Conservation (phyloP, 2,888 invertebrate genomes). For the Thymelicus lineola region DNA sequence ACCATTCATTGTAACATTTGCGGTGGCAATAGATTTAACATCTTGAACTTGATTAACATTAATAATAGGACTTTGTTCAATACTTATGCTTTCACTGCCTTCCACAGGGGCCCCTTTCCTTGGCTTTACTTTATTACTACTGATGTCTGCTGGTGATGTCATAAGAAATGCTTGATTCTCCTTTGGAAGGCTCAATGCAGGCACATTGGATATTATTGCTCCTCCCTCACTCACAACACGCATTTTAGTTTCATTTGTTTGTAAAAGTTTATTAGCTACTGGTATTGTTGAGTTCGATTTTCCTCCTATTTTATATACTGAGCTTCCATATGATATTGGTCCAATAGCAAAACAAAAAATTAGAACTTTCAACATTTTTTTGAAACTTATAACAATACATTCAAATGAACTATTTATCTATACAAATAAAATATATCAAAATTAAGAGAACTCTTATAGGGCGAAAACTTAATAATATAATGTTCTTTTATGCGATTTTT, state of each 20-base stretch:
- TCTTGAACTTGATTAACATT: conserved; percentile 23
- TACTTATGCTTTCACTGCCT: conserved; percentile 32
- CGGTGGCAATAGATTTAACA: conserved; percentile 27
- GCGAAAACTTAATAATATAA: too few species aligned
- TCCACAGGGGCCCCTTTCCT: conserved; percentile 48
- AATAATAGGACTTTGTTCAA: conserved; percentile 33
- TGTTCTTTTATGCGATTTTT: background rate
- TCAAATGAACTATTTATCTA: conserved; percentile 3
- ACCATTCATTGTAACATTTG: conserved; percentile 37
- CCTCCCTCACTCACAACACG: conserved; percentile 65
- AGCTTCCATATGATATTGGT: conserved; percentile 19
- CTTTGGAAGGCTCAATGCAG: conserved; percentile 52
- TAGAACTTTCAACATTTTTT: conserved; percentile 26
- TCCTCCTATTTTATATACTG: conserved; percentile 12
- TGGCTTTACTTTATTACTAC: conserved; percentile 55
- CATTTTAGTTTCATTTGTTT: conserved; percentile 50
- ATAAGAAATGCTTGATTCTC: conserved; percentile 53
- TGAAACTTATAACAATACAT: conserved; percentile 9
- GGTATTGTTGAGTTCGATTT: conserved; percentile 15
- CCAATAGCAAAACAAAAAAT: conserved; percentile 25
- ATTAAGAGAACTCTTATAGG: background rate
- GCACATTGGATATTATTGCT: conserved; percentile 51
- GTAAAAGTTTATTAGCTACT: background rate
- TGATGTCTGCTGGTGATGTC: conserved; percentile 56
- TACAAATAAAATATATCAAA: conserved; percentile 10